Percentiles rank a stretch among this genome's conserved stretches.
phyloP scores from a whole-genome alignment of 2,888 invertebrate species.

The Drosophila rubida region DNA sequence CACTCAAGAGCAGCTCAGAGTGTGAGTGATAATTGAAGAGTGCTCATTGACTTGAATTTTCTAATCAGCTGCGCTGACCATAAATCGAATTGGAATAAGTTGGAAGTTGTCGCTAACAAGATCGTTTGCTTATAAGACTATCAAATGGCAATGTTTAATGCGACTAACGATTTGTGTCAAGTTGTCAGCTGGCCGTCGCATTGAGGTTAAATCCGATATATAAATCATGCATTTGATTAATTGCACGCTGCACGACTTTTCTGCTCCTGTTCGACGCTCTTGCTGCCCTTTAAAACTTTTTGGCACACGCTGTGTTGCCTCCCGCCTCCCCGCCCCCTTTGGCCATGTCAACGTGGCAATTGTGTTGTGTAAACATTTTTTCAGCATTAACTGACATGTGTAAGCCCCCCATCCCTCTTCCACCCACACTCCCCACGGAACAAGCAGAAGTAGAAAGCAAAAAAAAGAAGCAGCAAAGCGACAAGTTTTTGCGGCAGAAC shows the following conservation, averaged over 20 bases:
- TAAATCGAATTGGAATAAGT: not conserved
- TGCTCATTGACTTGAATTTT: not conserved
- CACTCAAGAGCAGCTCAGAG: slow-evolving; percentile 37
- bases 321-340: not conserved
- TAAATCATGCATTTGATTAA: slow-evolving; percentile 78
- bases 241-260: slow-evolving; percentile 66
- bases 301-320: slow-evolving; percentile 34
- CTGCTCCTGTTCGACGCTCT: slow-evolving; percentile 62
- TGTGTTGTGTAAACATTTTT: slow-evolving; percentile 78
- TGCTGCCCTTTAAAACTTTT: slow-evolving; percentile 62
- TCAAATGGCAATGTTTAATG: no score
- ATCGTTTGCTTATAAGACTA: not conserved
- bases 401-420: slow-evolving; percentile 52
- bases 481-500: slow-evolving; percentile 53
- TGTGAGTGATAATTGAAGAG: not conserved
- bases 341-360: slow-evolving; percentile 52
- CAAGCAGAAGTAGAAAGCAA: not conserved
- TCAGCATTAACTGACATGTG: slow-evolving; percentile 77
- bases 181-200: slow-evolving; percentile 19
- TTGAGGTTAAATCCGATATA: slow-evolving; percentile 68
- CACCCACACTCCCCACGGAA: slow-evolving; percentile 1
- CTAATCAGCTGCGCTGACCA: not conserved
- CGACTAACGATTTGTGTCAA: not conserved
- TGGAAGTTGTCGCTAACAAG: not conserved
- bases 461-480: slow-evolving; percentile 8